A percentile compares a stretch with the other conserved stretches of the same genome.
These are phyloP conservation scores for Drosophila kanapiae DNA, from an alignment of 1,140 invertebrate species.

Conservation along the genomic window DNA sequence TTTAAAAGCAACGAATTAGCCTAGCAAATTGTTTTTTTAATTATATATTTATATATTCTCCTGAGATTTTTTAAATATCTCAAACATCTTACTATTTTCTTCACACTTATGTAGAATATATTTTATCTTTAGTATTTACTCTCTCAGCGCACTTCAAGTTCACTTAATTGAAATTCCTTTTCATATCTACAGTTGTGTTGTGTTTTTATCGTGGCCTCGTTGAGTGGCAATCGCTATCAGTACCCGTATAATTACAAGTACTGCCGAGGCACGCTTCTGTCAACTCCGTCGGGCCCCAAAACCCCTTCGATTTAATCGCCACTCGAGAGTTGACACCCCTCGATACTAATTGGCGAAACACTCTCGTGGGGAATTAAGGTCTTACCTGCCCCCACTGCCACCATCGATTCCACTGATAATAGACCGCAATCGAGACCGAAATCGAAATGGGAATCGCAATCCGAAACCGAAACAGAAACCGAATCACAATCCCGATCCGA, in stretches of 20 bases:
- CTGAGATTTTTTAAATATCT: neutral
- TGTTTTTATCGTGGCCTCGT: constrained; percentile 8
- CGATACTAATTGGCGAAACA: constrained; percentile 70
- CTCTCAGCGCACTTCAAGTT: neutral
- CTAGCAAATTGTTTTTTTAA: too few species aligned
- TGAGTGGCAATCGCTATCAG: constrained; percentile 27
- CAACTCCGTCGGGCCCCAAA: constrained; percentile 7
- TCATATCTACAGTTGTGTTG: constrained; percentile 10
- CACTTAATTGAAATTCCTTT: neutral
- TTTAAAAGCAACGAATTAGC: too few species aligned
- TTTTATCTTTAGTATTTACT: neutral
- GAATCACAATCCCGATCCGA: constrained; percentile 14
- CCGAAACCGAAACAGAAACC: constrained; percentile 14
- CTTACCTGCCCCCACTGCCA: constrained; percentile 24
- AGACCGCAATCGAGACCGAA: constrained; percentile 59
- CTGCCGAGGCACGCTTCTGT: constrained; percentile 30
- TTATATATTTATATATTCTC: neutral
- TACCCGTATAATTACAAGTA: constrained; percentile 30
- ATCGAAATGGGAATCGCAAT: constrained; percentile 43
- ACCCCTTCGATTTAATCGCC: constrained; percentile 31
- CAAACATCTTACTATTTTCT: neutral
- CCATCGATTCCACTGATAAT: constrained; percentile 48
- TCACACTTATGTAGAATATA: neutral
- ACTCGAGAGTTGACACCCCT: constrained; percentile 65
- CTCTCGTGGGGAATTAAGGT: constrained; percentile 59